Evolutionary conservation across 2,797 vertebrate genomes (phyloP).

Genomic region (Momotus momota): DNA sequence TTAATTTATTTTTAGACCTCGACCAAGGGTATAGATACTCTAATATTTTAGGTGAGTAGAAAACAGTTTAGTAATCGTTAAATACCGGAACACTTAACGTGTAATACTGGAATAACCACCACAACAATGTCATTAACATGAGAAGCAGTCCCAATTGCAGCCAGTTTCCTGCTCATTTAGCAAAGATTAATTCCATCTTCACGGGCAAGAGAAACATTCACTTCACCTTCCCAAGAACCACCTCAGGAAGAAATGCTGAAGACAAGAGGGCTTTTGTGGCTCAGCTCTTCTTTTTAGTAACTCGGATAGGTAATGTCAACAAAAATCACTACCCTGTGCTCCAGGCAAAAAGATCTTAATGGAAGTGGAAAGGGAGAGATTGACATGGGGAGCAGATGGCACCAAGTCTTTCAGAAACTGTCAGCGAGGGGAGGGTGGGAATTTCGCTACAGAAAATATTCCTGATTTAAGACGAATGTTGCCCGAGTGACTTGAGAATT

Average conservation of each 20-base stretch:
- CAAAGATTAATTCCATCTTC: conserved; percentile 36
- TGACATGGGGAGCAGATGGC: background rate
- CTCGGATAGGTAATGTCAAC: background rate
- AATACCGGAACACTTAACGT: conserved; percentile 5
- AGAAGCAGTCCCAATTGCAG: conserved; percentile 6
- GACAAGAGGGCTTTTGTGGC: background rate
- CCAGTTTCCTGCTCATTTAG: conserved; percentile 57
- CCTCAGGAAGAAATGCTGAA: background rate
- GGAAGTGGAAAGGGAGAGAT: background rate
- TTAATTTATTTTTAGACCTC: background rate
- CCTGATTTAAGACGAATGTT: background rate
- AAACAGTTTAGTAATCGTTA: conserved; percentile 8
- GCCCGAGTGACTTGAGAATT: background rate
- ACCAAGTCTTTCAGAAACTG: background rate
- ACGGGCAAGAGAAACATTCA: conserved; percentile 30
- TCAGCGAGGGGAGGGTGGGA: background rate
- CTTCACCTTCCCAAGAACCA: background rate
- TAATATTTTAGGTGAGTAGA: background rate
- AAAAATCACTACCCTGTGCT: background rate
- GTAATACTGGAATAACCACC: conserved; percentile 32
- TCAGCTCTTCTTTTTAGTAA: background rate
- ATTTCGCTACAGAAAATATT: background rate
- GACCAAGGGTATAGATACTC: background rate
- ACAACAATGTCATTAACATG: conserved; percentile 32
- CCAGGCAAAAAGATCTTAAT: background rate